Base-by-base conservation (phyloP, 2,113 vertebrate species). In the Dasyornis broadbenti region DNA sequence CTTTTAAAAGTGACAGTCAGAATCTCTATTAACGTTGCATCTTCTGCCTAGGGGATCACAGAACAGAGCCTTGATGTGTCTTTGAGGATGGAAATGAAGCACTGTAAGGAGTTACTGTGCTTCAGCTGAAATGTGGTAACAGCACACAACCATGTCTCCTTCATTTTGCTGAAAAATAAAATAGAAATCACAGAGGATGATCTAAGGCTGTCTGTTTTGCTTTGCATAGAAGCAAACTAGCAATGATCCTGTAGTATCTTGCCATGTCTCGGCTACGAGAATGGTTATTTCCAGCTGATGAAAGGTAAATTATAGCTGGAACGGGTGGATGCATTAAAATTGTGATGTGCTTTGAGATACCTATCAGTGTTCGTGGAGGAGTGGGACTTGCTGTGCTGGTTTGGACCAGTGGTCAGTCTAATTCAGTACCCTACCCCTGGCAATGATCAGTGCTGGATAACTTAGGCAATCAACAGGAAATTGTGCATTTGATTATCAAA, bases 201-300 rank as follows among this genome's bases (percentile, higher is more conserved):
- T 95, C 72, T 81, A 71, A 93, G 80, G 30, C 77, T 92, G 84
- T 63, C 89, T 91, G 64, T 76, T 92, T 54, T 64, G 35, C 64
- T 95, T 96, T 94, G 69, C 64, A 45, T 53, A 60, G 64, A 70
- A 68, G 86, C 52, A 93, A 76, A 63, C 33, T 73, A 89, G 56
- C 72, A 83, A 1, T 78, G 72, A 63, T 88, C 33, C 60, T 47
- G 56, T 44, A 93, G 42, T 59, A 53, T 92, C 72, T 44, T 90
- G 64, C 82, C 27, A 20, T 2, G 9, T 94, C 52, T 96, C 76
- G 59, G 47, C 83, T 79, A 17, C 42, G 40, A 70, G 56, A 27
- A 84, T 89, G 94, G 65, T 92, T 89, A 84, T 96, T 93, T 94
- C 56, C 83, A 89, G 86, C 23, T 75, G 91, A 73, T 95, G 89